These are phyloP conservation scores for Oxycera nigricornis DNA, from an alignment of 2,888 invertebrate species.

Conservation along the genomic window DNA sequence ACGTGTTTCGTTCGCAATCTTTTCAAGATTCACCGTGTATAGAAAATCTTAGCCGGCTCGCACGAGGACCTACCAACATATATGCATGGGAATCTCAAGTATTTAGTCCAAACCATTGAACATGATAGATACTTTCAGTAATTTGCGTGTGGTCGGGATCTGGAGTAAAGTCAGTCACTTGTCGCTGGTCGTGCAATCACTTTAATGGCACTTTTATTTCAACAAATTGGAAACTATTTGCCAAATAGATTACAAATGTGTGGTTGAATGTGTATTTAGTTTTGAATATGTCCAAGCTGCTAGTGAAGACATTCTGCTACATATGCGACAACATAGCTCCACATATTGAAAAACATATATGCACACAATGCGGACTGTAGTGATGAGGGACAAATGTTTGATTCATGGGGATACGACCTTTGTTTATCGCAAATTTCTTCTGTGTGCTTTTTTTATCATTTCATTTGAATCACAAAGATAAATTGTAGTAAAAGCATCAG, in stretches of 20 bases:
- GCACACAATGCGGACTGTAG: no score
- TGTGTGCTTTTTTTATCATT: not conserved
- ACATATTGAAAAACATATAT: slow-evolving; percentile 4
- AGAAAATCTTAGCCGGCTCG: not conserved
- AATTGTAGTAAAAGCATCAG: not conserved
- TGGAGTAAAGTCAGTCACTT: not conserved
- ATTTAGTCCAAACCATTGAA: slow-evolving; percentile 34
- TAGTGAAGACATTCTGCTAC: not conserved
- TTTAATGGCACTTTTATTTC: slow-evolving; percentile 31
- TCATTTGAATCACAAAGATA: not conserved
- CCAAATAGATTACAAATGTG: not conserved
- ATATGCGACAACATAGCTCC: not conserved
- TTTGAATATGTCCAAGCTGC: no score
- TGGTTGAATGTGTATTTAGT: not conserved
- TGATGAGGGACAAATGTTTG: slow-evolving; percentile 9
- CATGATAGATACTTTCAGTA: slow-evolving; percentile 21
- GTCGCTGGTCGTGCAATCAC: slow-evolving; percentile 5
- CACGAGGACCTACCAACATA: not conserved
- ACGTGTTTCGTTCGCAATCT: not conserved
- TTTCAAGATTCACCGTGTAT: not conserved
- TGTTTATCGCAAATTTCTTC: not conserved
- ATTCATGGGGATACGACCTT: not conserved
- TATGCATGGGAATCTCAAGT: slow-evolving; percentile 7
- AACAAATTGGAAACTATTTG: slow-evolving; percentile 33
- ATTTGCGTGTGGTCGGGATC: slow-evolving; percentile 27